Base-by-base conservation (phyloP, 92 coral and sea anemone species). In the Actinostola sp. region DNA sequence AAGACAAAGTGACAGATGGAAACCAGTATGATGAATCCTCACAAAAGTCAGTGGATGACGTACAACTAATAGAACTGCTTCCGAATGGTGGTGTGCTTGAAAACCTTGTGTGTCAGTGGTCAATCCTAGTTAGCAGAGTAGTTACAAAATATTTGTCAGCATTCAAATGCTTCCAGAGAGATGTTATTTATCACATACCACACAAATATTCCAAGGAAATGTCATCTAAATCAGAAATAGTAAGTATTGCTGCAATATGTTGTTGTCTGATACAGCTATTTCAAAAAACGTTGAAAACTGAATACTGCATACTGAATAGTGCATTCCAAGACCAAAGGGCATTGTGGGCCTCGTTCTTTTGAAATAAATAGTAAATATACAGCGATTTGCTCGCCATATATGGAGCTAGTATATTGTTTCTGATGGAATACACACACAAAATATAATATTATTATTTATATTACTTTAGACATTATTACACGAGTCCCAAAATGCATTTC, bases 101-200 rank as follows among this genome's bases (percentile, higher is more conserved):
- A 46, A 67, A 48, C 38, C 58, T 67, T 67, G 73, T 67, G 9
- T 67, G 19, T 27, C 73, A 67, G 73, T 67, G 73, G 73, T 62
- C 73, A 42, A 34, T 67, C 38, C n/a, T 67, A 42, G 61, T 48
- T 21, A 67, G 73, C 16, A 42, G 73, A 42, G 73, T 67, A 11
- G 25, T 67, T 19, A 67, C 73, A 11, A 67, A 46, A 52, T 67
- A 67, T 52, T 17, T 67, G 38, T 33, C 61, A 44, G 73, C 73
- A 16, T 67, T 67, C 39, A 67, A 42, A 21, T 26, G 13, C 11
- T 67, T 45, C 26, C 32, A 46, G 15, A 16, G n/a, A 3, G 12
- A 46, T 67, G 73, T 67, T 27, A 35, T 67, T 8, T 52, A 52
- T 67, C 73, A 67, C 35, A 67, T 67, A 41, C 73, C 73, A n/a